Percentiles rank a stretch among this genome's conserved stretches.
phyloP scores from a whole-genome alignment of 1,140 invertebrate species.

The Meloidogyne chitwoodi region DNA sequence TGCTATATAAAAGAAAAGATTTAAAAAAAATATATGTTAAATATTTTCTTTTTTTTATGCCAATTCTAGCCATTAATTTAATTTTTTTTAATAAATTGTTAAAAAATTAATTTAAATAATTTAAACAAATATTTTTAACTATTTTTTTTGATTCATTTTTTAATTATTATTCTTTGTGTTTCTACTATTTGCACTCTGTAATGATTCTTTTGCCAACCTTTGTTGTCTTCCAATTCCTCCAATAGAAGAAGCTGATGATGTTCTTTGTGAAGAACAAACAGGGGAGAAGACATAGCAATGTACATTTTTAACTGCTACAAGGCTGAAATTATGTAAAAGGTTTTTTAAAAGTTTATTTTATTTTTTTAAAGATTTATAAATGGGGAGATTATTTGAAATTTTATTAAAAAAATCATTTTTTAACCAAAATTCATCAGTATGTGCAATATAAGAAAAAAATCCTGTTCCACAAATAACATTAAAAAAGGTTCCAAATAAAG shows the following conservation, averaged over 20 bases:
- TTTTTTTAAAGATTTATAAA: too few species aligned
- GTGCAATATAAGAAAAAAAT: constrained; percentile 48
- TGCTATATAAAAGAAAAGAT: neutral
- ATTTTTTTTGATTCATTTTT: neutral
- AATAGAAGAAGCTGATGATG: constrained; percentile 15
- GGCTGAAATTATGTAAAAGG: constrained; percentile 3
- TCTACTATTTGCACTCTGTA: neutral
- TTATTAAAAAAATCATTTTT: neutral
- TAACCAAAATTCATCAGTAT: constrained; percentile 45
- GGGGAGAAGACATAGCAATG: constrained; percentile 48
- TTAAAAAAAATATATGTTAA: too few species aligned
- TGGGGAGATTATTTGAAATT: neutral
- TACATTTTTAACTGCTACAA: constrained; percentile 23
- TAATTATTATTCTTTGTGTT: neutral
- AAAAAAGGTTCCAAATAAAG: constrained; percentile 39
- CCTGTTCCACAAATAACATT: constrained; percentile 51
- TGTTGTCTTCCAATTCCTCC: constrained; percentile 9
- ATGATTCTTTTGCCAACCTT: neutral
- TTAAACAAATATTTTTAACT: too few species aligned
- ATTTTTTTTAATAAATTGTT: too few species aligned
- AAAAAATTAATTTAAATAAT: neutral
- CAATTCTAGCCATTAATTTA: too few species aligned
- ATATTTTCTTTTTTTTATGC: too few species aligned
- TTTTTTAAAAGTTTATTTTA: too few species aligned
- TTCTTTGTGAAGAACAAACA: constrained; percentile 18